Evolutionary conservation across 2,797 vertebrate species (phyloP), one percentile per base, ranked within the genome.

Genomic region (Sandelia bainsii): DNA sequence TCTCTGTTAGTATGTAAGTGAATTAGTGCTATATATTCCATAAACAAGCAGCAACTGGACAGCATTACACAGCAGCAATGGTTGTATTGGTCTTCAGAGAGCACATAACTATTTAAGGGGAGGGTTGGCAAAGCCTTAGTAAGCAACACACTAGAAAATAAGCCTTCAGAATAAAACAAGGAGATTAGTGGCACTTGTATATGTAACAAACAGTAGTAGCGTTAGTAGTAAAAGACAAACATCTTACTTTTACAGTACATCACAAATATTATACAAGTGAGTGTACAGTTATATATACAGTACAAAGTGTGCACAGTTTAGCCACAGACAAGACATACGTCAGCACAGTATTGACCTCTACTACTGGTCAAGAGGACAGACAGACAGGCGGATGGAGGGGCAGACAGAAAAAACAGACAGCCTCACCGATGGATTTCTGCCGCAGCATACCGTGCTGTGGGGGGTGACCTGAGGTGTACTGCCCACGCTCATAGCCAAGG

Each of bases 361-460:
- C 44, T 16, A 8, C 73, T 39, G 68, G 66, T 69, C 83, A 71
- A 69, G 88, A 91, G 90, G 87, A 90, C 90, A 84, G 90, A 90
- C 90, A 91, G 81, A 91, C 88, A 88, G 84, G 78, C 19, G 32
- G 71, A 87, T 60, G 65, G 70, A 74, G 61, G 81, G 87, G 82
- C 91, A 86, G 88, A 87, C 84, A 72, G 68, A 65, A 81, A 72
- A 71, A 87, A 89, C 89, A 91, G 90, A 92, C 90, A 89, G 75
- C 91, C 95, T 96, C 95, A 98, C 97, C 97, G 79, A 97, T 97
- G 71, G 96, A 98, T 83, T 97, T 97, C 90, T 98, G 97, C 80
- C 96, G 95, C 89, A 96, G 94, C 95, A 98, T 96, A 89, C 97
- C 95, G 83, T 96, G 96, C 69, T 84, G 95, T 45, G 95, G 93